Base-by-base conservation (phyloP, 2,888 invertebrate species). In the Tenthredo scrophulariae region DNA sequence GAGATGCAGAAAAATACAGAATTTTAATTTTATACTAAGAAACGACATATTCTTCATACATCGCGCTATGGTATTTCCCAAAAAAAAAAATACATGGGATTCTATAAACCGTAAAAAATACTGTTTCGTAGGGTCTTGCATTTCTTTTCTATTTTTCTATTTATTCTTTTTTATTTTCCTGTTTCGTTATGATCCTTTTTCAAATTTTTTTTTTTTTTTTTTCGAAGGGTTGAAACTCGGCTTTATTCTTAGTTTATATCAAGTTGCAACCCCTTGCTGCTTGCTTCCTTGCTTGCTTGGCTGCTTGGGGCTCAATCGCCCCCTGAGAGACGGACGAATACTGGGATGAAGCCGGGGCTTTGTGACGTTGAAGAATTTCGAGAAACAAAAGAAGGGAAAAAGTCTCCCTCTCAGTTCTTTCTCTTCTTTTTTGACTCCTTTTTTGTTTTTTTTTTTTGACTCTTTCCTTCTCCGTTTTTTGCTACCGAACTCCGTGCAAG, bases 321-420 rank as follows among this genome's bases (percentile, higher is more conserved):
- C 50, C 29, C 29, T 9, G 54, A 54, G 54, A 46, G 77, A 77
- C 29, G 33, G 9, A 26, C 77, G 75, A 22, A 40, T 15, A 46
- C 26, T 54, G 29, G 18, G 29, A 54, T 26, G 50, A 54, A 77
- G 29, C 72, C 40, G 54, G 54, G 54, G 46, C 77, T 77, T 77
- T 77, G 77, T 54, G 46, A 77, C 77, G 77, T 80, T 80, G 80
- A 80, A 80, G 80, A 80, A 80, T 80, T 80, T 80, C 18, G 80
- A 50, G n/a, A 80, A 80, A 80, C 80, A 80, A 80, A 80, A 40
- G 46, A 26, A 80, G 13, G 77, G 22, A 74, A 74, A 74, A 43
- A 74, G 40, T n/a, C 22, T 74, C n/a, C 40, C n/a, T 22, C 43
- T 43, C 40, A 6, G 29, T 33, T 9, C 50, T 29, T 54, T 18